Conservation (phyloP, 2,888 invertebrate genomes). For the Crematogaster levior region DNA sequence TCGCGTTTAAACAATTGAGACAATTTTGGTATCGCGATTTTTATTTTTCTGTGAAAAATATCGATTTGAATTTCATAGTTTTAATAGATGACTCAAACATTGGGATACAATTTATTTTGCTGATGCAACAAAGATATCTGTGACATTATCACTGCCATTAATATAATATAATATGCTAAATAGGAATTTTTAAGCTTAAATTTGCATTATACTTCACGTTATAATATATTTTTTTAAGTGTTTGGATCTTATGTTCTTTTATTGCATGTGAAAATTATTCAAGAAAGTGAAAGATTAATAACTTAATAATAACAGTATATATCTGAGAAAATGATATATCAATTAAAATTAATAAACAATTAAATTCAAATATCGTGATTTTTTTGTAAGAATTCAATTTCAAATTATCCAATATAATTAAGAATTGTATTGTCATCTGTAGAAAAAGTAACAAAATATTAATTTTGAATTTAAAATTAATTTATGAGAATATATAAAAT, state of each 20-base stretch:
- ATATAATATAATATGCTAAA: background rate
- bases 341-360: background rate
- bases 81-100: background rate
- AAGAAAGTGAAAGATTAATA: background rate
- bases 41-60: background rate
- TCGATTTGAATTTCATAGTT: background rate
- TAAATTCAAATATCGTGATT: background rate
- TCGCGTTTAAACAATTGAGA: background rate
- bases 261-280: background rate
- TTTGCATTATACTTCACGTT: background rate
- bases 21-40: background rate
- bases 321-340: background rate
- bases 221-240: background rate
- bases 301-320: background rate
- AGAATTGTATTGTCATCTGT: too few relatives aligned
- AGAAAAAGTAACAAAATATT: background rate
- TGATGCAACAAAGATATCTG: background rate
- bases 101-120: background rate
- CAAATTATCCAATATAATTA: background rate
- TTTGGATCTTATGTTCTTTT: background rate
- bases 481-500: background rate
- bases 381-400: background rate
- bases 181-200: background rate
- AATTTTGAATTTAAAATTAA: slow-evolving; percentile 3
- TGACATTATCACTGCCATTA: background rate